A percentile compares a stretch with the other conserved stretches of the same genome.
Evolutionary conservation across 1,140 invertebrate species (phyloP).

Genomic region (Aplysia californica): DNA sequence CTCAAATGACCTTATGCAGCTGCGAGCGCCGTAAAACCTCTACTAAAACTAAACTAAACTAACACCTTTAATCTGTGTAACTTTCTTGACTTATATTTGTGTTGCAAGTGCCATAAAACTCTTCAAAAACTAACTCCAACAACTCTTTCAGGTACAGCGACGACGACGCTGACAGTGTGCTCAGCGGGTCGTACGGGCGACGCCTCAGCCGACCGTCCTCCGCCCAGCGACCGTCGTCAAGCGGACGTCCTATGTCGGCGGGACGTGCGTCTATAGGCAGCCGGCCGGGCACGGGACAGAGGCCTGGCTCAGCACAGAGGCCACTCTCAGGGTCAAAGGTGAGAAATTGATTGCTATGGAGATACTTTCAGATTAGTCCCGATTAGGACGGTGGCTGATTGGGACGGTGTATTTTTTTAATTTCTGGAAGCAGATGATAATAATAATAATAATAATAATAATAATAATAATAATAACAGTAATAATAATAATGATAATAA

Average conservation of each 20-base stretch:
- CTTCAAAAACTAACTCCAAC: no score
- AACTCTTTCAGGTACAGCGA: slow-evolving; percentile 3
- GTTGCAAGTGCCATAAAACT: no score
- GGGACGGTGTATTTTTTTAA: background rate
- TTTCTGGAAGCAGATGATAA: background rate
- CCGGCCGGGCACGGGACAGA: background rate
- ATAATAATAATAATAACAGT: no score
- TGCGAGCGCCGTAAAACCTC: no score
- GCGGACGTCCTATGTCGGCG: background rate
- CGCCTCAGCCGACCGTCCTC: background rate
- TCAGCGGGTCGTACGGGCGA: background rate
- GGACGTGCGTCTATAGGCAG: background rate
- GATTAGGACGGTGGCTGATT: background rate
- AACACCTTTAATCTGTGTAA: no score
- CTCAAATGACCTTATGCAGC: no score
- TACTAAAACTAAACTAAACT: no score
- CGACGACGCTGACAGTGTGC: slow-evolving; percentile 6
- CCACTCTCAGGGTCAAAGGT: background rate
- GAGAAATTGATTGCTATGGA: background rate
- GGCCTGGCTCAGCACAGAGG: background rate
- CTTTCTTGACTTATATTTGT: no score
- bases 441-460: no score
- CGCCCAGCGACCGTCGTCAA: background rate
- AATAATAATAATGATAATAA: no score
- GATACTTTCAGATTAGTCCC: background rate